phyloP scores from a whole-genome alignment of 92 coral and sea anemone species.

The Meandrina meandrites region DNA sequence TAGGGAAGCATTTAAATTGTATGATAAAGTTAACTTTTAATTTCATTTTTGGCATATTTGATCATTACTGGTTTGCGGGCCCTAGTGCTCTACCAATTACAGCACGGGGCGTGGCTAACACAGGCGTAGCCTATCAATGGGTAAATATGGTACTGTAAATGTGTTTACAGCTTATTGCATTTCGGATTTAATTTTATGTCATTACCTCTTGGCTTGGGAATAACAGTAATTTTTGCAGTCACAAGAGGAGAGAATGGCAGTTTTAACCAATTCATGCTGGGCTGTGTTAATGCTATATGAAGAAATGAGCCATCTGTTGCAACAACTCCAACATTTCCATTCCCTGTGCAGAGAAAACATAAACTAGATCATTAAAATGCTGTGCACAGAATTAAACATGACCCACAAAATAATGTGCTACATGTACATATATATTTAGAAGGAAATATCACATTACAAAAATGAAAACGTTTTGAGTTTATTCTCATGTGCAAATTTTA shows the following conservation, averaged over 20 bases:
- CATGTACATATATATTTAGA: too few species aligned
- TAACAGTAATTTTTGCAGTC: slow-evolving; percentile 23
- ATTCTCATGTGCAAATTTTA: too few species aligned
- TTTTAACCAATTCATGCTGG: slow-evolving; percentile 39
- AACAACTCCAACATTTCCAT: slow-evolving; percentile 87
- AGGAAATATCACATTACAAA: too few species aligned
- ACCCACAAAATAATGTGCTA: too few species aligned
- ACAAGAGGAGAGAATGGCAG: slow-evolving; percentile 65
- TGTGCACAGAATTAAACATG: too few species aligned
- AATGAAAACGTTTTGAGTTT: too few species aligned
- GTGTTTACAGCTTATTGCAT: too few species aligned
- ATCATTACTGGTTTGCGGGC: neutral
- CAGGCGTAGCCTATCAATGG: neutral
- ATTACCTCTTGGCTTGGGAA: slow-evolving; percentile 56
- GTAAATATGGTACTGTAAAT: too few species aligned
- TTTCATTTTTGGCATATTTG: neutral
- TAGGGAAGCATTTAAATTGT: too few species aligned
- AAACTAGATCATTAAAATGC: too few species aligned
- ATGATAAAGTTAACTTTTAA: too few species aligned
- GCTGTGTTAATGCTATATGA: slow-evolving; percentile 44
- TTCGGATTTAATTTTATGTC: neutral
- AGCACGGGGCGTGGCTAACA: too few species aligned
- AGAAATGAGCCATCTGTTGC: slow-evolving; percentile 64
- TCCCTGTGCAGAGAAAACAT: slow-evolving; percentile 52
- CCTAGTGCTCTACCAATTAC: neutral